Conservation (phyloP, 2,888 invertebrate species). For the Schrankia costaestrigalis region DNA sequence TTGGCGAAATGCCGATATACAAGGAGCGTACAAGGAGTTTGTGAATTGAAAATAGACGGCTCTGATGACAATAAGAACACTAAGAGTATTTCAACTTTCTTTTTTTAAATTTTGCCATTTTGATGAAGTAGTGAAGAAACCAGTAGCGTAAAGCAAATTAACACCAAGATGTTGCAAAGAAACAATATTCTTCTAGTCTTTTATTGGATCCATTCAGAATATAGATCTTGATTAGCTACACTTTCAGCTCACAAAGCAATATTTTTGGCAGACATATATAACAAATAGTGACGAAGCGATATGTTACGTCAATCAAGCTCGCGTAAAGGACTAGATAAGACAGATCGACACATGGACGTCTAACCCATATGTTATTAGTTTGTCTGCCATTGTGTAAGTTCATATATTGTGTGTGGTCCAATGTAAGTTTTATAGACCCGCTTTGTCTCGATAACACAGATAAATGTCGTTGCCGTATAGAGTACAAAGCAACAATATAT, state of each 20-base stretch:
- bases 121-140: too few species aligned
- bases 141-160: too few species aligned
- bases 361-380: slow-evolving; percentile 72
- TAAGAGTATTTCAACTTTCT: too few species aligned
- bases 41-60: too few species aligned
- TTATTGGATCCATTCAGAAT: too few species aligned
- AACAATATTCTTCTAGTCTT: too few species aligned
- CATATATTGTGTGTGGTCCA: slow-evolving; percentile 79
- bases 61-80: too few species aligned
- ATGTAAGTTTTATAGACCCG: slow-evolving; percentile 72
- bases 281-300: slow-evolving; percentile 39
- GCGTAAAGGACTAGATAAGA: slow-evolving; percentile 60
- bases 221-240: slow-evolving; percentile 39
- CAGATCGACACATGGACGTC: slow-evolving; percentile 58
- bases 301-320: slow-evolving; percentile 57
- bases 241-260: slow-evolving; percentile 33
- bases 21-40: too few species aligned
- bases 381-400: slow-evolving; percentile 64
- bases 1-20: too few species aligned
- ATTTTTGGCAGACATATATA: slow-evolving; percentile 51
- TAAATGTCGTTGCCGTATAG: slow-evolving; percentile 75
- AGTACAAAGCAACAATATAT: slow-evolving; percentile 71
- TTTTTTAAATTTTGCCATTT: too few species aligned
- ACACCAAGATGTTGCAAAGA: too few species aligned
- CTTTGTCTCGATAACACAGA: slow-evolving; percentile 79